Base-by-base conservation (phyloP, 2,888 invertebrate species). In the Scaptomyza reducta region DNA sequence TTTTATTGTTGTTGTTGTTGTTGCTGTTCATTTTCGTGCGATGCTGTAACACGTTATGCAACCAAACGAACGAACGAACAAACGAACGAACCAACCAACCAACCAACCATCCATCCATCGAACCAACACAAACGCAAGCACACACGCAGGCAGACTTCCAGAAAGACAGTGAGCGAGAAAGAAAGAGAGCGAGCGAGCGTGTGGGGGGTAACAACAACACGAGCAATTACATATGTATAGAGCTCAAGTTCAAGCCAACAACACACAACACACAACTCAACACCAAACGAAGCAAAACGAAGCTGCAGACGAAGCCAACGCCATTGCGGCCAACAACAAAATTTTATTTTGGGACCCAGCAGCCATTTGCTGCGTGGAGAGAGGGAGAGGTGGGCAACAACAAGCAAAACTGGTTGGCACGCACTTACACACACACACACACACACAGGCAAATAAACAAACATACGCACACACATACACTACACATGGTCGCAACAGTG, bases 31-130 rank as follows among this genome's bases (percentile, higher is more conserved):
- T 70, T 81, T 85, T 88, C 78, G 78, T 82, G 73, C 87, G 84
- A 90, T 90, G 90, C 90, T 90, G 90, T 90, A 90, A 90, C 89
- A 87, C 85, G 82, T 90, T 90, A 90, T 89, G 90, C 90, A 89
- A 89, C 89, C 68, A 68, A 18, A 59, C 49, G 33, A 49, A 49
- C 47, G n/a, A 47, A 33, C 47, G 11, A 31, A 16, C 45, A 6
- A 44, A 16, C 33, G 16, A 18, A 14, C 45, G 6, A 44, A 45
- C 60, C 77, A 38, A 14, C 38, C n/a, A 38, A 9, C 38, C n/a
- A 38, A 3, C 38, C 40, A 38, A 7, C 35, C 35, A 13, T 13
- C 79, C 55, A 67, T 53, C 41, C 40, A 40, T 16, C 38, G 13
- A 47, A 47, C 49, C 18, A 31, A 53, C 55, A 27, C 11, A 58